Evolutionary conservation across 1,140 invertebrate genomes (phyloP).

Genomic region (Sinonovacula constricta): DNA sequence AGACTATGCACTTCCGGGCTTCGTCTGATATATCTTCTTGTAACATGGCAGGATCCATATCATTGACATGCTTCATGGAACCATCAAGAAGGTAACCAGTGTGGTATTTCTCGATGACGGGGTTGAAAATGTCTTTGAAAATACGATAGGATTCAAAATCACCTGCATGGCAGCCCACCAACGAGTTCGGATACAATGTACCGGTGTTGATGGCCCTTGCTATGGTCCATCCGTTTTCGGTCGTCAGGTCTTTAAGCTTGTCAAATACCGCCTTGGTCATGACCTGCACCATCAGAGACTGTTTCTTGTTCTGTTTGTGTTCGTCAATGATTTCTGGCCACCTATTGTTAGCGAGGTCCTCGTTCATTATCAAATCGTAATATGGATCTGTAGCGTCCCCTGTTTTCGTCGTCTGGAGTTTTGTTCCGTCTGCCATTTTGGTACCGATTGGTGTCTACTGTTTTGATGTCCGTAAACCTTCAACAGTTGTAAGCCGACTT

Average conservation of each 20-base stretch:
- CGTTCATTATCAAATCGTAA: slow-evolving; percentile 1
- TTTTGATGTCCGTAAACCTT: no score
- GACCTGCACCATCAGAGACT: not conserved
- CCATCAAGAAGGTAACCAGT: not conserved
- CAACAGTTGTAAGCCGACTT: no score
- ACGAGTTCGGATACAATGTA: slow-evolving; percentile 3
- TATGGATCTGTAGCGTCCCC: not conserved
- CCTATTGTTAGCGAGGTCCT: slow-evolving; percentile 1
- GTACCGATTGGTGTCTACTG: no score
- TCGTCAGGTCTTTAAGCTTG: not conserved
- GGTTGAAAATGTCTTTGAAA: slow-evolving; percentile 14
- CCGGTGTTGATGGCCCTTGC: slow-evolving; percentile 1
- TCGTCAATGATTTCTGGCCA: not conserved
- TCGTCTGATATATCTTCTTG: not conserved
- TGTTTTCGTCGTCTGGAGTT: no score
- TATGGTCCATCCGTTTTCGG: slow-evolving; percentile 2
- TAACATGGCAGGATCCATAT: not conserved
- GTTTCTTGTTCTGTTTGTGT: not conserved
- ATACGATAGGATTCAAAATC: slow-evolving; percentile 15
- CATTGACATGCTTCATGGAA: not conserved
- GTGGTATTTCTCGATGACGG: slow-evolving; percentile 24
- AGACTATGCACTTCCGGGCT: not conserved
- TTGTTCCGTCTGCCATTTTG: no score
- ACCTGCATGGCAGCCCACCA: slow-evolving; percentile 13
- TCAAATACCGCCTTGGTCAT: not conserved